Conservation (phyloP, 2,797 vertebrate genomes). For the Smutsia temminckii region DNA sequence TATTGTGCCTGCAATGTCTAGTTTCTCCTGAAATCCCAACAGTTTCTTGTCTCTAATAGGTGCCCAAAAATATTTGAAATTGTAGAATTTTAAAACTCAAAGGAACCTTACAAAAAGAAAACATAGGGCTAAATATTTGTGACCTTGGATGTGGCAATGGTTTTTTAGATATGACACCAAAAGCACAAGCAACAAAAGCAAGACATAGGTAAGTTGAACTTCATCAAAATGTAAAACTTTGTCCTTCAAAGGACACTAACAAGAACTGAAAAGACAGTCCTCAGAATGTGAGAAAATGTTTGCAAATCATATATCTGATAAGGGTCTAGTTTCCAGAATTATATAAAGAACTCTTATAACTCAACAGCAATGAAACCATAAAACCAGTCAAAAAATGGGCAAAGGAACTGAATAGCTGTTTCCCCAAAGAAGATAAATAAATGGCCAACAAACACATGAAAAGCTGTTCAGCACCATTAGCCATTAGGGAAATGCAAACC, state of each 20-base stretch:
- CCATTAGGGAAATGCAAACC: neutral
- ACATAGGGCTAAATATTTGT: neutral
- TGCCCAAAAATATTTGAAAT: neutral
- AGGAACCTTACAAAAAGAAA: neutral
- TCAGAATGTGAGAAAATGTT: neutral
- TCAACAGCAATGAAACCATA: neutral
- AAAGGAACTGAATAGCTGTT: neutral
- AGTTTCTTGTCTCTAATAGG: neutral
- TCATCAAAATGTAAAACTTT: slow-evolving; percentile 7
- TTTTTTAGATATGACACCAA: neutral
- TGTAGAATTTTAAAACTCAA: slow-evolving; percentile 11
- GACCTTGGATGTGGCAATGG: neutral
- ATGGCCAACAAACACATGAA: neutral
- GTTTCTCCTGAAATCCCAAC: neutral
- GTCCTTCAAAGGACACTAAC: slow-evolving; percentile 8
- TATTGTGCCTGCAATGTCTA: neutral
- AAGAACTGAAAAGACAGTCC: neutral
- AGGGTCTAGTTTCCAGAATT: neutral
- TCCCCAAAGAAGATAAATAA: neutral
- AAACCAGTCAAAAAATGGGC: neutral
- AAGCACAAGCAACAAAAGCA: too few relatives aligned
- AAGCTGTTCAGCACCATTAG: neutral
- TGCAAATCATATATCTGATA: neutral
- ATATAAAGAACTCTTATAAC: slow-evolving; percentile 13
- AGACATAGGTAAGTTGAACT: neutral